Conservation (phyloP, 2,888 invertebrate species). For the Drosophila formosana region DNA sequence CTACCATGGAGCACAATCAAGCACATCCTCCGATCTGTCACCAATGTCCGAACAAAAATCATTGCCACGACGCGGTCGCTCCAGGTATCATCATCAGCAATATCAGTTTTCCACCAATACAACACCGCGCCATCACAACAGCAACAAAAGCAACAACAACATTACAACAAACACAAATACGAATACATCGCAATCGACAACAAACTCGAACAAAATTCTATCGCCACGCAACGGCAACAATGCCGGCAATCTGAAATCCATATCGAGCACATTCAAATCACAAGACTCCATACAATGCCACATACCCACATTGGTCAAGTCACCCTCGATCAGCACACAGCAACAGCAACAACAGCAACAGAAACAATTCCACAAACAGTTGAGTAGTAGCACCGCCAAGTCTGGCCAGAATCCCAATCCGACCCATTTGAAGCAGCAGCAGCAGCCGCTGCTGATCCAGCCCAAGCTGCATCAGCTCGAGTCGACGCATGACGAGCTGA, state of each 20-base stretch:
- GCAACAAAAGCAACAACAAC: constrained; percentile 82
- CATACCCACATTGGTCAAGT: constrained; percentile 84
- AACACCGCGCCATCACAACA: constrained; percentile 86
- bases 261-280: constrained; percentile 85
- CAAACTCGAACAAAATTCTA: constrained; percentile 82
- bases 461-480: constrained; percentile 80
- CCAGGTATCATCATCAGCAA: constrained; percentile 88
- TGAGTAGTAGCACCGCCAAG: constrained; percentile 31
- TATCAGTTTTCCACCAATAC: constrained; percentile 86
- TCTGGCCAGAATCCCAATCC: constrained; percentile 44
- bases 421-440: constrained; percentile 77
- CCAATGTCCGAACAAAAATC: constrained; percentile 92
- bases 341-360: constrained; percentile 58
- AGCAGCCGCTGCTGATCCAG: constrained; percentile 82
- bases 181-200: constrained; percentile 70
- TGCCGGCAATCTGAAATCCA: constrained; percentile 83
- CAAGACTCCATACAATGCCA: constrained; percentile 85
- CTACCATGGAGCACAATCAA: constrained; percentile 91
- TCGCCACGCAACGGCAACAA: constrained; percentile 83
- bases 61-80: constrained; percentile 89
- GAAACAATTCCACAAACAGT: constrained; percentile 16
- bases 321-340: constrained; percentile 84
- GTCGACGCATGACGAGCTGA: constrained; percentile 67
- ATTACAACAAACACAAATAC: constrained; percentile 67
- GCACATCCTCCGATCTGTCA: constrained; percentile 91